Evolutionary conservation across 2,797 vertebrate species (phyloP).

Genomic region (Bothrops alternatus): DNA sequence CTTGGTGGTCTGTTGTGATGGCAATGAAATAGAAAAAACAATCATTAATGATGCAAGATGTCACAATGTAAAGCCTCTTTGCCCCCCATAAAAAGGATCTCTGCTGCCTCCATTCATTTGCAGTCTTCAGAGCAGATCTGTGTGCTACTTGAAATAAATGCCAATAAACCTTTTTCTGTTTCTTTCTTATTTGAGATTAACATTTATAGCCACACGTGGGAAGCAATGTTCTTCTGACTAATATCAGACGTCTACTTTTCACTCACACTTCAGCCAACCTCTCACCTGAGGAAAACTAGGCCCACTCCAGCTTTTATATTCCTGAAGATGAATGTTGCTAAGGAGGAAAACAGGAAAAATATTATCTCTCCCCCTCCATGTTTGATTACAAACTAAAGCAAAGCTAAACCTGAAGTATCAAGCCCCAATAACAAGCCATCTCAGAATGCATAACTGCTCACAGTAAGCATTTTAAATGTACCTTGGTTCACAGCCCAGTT

Average conservation of each 20-base stretch:
- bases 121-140: conserved; percentile 32
- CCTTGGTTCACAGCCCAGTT: neutral
- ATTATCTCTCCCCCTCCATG: neutral
- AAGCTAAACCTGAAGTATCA: neutral
- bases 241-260: conserved; percentile 17
- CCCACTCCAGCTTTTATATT: neutral
- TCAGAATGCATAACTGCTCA: neutral
- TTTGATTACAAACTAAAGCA: neutral
- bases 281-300: conserved; percentile 1
- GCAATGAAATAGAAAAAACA: conserved; percentile 30
- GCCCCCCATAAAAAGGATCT: conserved; percentile 16
- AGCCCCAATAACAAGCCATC: neutral
- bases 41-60: conserved; percentile 35
- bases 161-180: conserved; percentile 43
- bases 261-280: neutral
- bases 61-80: conserved; percentile 32
- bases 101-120: conserved; percentile 17
- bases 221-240: conserved; percentile 12
- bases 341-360: neutral
- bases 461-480: neutral
- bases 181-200: conserved; percentile 21
- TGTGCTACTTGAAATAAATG: conserved; percentile 44
- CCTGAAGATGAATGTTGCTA: neutral
- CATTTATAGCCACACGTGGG: conserved; percentile 28
- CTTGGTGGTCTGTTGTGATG: conserved; percentile 13